Percentiles rank a stretch among this genome's conserved stretches.
phyloP scores from a whole-genome alignment of 2,113 vertebrate species.

The Caloenas nicobarica region DNA sequence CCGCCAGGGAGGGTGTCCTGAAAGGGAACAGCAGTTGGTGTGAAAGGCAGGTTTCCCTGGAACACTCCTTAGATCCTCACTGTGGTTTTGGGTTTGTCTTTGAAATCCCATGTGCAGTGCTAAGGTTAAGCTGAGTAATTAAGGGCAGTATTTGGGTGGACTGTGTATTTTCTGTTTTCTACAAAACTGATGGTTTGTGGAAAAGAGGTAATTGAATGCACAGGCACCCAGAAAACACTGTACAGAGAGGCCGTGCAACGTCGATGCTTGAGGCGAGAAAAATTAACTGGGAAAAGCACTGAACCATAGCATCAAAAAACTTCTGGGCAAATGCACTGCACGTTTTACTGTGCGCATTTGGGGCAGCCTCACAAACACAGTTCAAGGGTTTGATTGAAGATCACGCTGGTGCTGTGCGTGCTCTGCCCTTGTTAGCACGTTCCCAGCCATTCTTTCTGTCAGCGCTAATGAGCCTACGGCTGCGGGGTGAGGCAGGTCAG shows the following conservation, averaged over 20 bases:
- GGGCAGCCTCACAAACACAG: neutral
- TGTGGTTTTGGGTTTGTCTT: neutral
- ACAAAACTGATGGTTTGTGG: neutral
- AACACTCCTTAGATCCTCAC: neutral
- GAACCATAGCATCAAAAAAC: neutral
- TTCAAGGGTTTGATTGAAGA: neutral
- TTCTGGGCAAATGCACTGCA: neutral
- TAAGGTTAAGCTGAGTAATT: neutral
- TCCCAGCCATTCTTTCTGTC: neutral
- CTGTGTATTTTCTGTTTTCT: neutral
- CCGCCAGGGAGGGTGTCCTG: neutral
- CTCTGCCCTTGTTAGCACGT: neutral
- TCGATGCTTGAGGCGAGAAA: neutral
- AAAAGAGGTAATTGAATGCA: neutral
- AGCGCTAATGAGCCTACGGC: neutral
- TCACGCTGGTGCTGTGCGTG: neutral
- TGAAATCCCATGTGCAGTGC: neutral
- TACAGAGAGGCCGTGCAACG: accelerated
- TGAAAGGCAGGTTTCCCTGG: neutral
- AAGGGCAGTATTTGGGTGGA: neutral
- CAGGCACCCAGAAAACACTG: neutral
- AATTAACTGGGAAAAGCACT: neutral
- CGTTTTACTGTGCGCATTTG: neutral
- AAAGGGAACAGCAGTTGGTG: neutral
- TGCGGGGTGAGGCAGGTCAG: neutral